phyloP scores from a whole-genome alignment of 2,888 invertebrate species.

The Cheiracanthium punctorium region DNA sequence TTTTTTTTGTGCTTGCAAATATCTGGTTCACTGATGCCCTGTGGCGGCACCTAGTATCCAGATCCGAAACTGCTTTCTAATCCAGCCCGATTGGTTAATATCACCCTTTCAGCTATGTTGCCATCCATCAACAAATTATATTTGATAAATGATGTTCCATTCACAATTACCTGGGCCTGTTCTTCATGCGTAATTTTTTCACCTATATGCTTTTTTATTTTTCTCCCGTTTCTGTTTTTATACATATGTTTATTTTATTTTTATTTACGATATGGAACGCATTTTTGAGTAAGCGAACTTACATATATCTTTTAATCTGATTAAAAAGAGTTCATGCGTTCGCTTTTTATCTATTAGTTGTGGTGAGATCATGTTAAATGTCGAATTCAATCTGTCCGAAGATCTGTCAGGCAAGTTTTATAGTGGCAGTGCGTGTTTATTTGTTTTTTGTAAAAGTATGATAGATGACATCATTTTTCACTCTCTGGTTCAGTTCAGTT shows the following conservation, averaged over 20 bases:
- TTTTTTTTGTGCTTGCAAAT: not conserved
- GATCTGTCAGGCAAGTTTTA: not conserved
- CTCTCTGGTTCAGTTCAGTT: not conserved
- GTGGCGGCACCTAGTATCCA: constrained; percentile 64
- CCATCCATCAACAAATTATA: constrained; percentile 68
- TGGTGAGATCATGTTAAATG: constrained; percentile 24
- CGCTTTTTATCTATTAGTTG: not conserved
- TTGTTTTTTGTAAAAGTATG: not conserved
- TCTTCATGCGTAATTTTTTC: not conserved
- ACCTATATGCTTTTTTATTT: not conserved
- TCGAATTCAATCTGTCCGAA: constrained; percentile 31
- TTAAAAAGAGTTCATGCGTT: not conserved
- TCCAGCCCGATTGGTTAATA: constrained; percentile 53
- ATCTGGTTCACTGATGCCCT: constrained; percentile 45
- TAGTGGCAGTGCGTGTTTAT: not conserved
- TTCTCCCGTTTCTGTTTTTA: not conserved
- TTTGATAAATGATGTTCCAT: constrained; percentile 57
- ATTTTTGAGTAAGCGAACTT: constrained; percentile 29
- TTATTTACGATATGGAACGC: constrained; percentile 17
- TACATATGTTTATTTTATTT: not conserved
- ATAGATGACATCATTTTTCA: not conserved
- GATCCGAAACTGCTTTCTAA: constrained; percentile 28
- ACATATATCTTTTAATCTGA: constrained; percentile 23
- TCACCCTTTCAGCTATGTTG: constrained; percentile 49
- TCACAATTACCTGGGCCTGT: constrained; percentile 50